Evolutionary conservation across 2,888 invertebrate genomes (phyloP).

Genomic region (Trichacis sp.): DNA sequence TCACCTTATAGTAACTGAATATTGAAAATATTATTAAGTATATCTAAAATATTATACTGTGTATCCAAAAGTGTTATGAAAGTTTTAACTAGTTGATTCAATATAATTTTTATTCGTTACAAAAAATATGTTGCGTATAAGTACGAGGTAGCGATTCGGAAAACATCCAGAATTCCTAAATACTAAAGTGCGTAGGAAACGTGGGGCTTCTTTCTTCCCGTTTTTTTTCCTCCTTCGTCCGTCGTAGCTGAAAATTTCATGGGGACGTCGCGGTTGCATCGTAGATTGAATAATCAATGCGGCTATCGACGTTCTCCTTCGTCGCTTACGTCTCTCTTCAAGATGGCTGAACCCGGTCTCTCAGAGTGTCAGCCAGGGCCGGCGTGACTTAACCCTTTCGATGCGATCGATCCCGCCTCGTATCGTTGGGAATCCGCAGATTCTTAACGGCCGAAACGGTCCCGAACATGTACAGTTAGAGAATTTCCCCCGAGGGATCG

Average conservation of each 20-base stretch:
- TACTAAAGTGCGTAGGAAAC: too few species aligned
- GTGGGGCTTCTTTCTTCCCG: background rate
- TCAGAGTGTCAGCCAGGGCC: slow-evolving; percentile 19
- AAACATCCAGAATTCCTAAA: too few species aligned
- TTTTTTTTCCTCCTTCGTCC: background rate
- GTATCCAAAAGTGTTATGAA: too few species aligned
- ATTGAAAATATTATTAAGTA: too few species aligned
- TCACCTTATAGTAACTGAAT: too few species aligned
- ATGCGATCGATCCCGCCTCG: slow-evolving; percentile 26
- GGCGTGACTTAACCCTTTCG: slow-evolving; percentile 25
- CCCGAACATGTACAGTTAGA: slow-evolving; percentile 1
- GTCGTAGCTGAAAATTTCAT: background rate
- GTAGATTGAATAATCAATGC: slow-evolving; percentile 15
- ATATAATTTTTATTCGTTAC: too few species aligned
- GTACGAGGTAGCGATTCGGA: too few species aligned
- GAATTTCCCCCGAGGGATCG: slow-evolving; percentile 7
- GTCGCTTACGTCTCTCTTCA: background rate
- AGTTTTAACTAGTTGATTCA: too few species aligned
- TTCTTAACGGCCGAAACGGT: background rate
- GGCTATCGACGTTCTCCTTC: slow-evolving; percentile 9
- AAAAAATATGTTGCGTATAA: too few species aligned
- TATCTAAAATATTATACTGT: too few species aligned
- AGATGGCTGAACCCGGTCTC: slow-evolving; percentile 16
- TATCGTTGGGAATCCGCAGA: slow-evolving; percentile 1
- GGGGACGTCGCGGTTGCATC: slow-evolving; percentile 3